These are phyloP conservation scores for Proisotoma minuta DNA, from an alignment of 2,888 invertebrate species.

Conservation along the genomic window DNA sequence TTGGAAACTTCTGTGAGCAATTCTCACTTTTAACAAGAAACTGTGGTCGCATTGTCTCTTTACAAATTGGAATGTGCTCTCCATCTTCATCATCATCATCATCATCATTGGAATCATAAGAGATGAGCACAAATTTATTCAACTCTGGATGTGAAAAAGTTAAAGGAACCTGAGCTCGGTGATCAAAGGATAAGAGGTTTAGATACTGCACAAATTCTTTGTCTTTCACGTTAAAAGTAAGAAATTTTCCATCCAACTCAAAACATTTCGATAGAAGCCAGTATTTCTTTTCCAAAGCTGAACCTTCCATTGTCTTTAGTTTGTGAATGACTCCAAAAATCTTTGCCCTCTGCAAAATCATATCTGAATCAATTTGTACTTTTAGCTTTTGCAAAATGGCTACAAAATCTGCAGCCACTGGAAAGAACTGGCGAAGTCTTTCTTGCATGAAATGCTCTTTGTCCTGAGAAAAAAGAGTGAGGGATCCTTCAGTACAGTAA, in stretches of 20 bases:
- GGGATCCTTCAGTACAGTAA: constrained; percentile 15
- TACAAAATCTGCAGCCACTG: not conserved
- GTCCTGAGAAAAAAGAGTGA: constrained; percentile 6
- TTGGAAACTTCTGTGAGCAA: not conserved
- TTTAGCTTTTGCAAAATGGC: constrained; percentile 4
- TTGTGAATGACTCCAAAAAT: not conserved
- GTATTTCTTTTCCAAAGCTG: not conserved
- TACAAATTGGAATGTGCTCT: not conserved
- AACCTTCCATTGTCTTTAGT: not conserved
- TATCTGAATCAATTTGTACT: not conserved
- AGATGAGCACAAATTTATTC: not conserved
- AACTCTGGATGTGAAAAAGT: not conserved
- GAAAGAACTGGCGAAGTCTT: not conserved
- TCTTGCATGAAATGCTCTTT: not conserved
- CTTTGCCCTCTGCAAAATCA: not conserved
- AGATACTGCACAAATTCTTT: not conserved
- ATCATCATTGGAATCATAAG: not conserved
- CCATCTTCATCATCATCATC: too few relatives aligned
- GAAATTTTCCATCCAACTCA: not conserved
- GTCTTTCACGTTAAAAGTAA: not conserved
- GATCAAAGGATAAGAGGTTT: not conserved
- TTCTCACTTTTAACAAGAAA: not conserved
- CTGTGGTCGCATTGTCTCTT: not conserved
- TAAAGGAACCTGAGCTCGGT: not conserved
- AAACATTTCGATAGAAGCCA: not conserved